Percentiles rank a stretch among this genome's conserved stretches.
Conservation (phyloP, 2,888 invertebrate genomes). For the Chrysodeixis includens region DNA sequence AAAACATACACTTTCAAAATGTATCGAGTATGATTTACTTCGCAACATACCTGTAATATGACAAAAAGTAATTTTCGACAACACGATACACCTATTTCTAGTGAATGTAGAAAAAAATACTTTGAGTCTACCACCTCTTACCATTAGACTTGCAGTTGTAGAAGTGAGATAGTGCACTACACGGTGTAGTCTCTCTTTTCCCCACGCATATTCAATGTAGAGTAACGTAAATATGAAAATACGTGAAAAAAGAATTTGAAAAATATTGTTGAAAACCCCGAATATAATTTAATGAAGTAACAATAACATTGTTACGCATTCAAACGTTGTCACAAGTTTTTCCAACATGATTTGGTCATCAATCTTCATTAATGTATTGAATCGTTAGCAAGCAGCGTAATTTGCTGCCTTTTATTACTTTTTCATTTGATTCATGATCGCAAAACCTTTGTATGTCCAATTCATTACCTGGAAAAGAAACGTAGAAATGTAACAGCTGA, state of each 20-base stretch:
- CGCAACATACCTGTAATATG: too few species aligned
- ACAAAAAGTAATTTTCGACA: too few species aligned
- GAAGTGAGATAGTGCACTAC: too few species aligned
- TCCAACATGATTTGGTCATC: background rate
- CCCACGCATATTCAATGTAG: too few species aligned
- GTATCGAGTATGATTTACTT: too few species aligned
- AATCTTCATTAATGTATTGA: background rate
- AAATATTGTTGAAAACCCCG: background rate
- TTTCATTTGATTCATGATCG: constrained; percentile 77
- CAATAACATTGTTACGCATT: background rate
- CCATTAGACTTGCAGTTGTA: too few species aligned
- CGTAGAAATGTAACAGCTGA: constrained; percentile 27
- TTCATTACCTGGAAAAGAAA: constrained; percentile 75
- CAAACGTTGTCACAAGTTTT: background rate
- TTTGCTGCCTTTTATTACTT: constrained; percentile 24
- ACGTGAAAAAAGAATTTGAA: background rate
- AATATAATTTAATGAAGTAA: background rate
- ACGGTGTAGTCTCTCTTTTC: too few species aligned
- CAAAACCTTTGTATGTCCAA: constrained; percentile 79
- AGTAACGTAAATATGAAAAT: too few species aligned
- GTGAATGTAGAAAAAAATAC: too few species aligned
- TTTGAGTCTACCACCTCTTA: too few species aligned
- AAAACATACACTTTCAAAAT: too few species aligned
- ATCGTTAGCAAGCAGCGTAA: background rate
- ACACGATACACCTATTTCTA: too few species aligned